Evolutionary conservation across 2,797 vertebrate genomes (phyloP).

Genomic region (Alosa sapidissima): DNA sequence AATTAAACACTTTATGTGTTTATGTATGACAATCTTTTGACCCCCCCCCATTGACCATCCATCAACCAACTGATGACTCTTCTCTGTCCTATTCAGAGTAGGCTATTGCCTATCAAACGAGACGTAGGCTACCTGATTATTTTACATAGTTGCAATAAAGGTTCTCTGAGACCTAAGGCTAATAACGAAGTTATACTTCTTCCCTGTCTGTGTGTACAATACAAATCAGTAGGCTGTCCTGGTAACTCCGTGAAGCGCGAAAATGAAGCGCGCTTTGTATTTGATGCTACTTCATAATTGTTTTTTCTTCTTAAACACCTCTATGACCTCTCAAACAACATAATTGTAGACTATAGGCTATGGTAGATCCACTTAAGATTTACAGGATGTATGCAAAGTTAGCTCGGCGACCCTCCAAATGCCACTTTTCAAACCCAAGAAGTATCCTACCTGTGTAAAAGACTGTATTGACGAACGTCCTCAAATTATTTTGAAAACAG

Average conservation of each 20-base stretch:
- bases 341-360: not conserved
- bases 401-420: not conserved
- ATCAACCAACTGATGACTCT: not conserved
- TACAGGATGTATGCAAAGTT: not conserved
- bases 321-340: not conserved
- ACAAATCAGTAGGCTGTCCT: not conserved
- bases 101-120: no score
- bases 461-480: not conserved
- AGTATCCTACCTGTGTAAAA: not conserved
- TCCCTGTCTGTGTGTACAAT: not conserved
- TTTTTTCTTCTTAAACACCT: not conserved
- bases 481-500: not conserved
- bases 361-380: not conserved
- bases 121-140: no score
- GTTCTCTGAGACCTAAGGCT: not conserved
- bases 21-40: not conserved
- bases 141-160: not conserved
- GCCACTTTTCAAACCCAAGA: not conserved
- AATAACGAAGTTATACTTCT: not conserved
- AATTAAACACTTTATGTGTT: not conserved
- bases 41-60: not conserved
- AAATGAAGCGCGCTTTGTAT: not conserved
- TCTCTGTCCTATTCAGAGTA: no score
- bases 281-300: not conserved
- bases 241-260: no score